Conservation (phyloP, 2,113 vertebrate species). For the Elgaria multicarinata region DNA sequence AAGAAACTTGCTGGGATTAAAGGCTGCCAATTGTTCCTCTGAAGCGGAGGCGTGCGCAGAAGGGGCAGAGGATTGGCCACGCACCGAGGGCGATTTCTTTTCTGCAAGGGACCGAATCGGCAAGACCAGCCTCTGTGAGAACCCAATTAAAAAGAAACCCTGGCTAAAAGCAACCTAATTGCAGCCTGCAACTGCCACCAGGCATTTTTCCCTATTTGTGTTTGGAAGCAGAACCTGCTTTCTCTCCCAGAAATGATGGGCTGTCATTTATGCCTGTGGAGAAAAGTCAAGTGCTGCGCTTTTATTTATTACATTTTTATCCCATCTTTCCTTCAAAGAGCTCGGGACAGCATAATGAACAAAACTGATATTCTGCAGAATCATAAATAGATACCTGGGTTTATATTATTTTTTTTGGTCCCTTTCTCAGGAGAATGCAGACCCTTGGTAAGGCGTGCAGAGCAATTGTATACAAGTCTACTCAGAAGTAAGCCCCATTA, state of each 20-base stretch:
- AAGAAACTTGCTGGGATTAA: constrained; percentile 24
- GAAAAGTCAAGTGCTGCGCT: background rate
- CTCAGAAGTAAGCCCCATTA: background rate
- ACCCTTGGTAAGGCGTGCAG: background rate
- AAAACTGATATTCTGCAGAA: background rate
- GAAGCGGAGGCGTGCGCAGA: background rate
- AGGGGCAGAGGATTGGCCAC: background rate
- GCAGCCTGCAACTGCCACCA: background rate
- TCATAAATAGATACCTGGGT: background rate
- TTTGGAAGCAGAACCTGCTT: background rate
- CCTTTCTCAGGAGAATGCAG: background rate
- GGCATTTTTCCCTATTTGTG: background rate
- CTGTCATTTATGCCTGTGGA: background rate
- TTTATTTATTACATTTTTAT: background rate
- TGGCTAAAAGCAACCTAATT: background rate
- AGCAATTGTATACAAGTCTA: background rate
- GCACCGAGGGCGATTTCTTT: background rate
- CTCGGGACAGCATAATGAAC: background rate
- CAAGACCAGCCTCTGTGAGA: background rate
- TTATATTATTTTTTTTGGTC: background rate
- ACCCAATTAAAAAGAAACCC: background rate
- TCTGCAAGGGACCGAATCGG: background rate
- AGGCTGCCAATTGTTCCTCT: background rate
- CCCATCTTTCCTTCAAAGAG: background rate
- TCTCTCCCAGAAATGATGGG: background rate